Base-by-base conservation (phyloP, 2,888 invertebrate genomes). In the Callinectes sapidus region DNA sequence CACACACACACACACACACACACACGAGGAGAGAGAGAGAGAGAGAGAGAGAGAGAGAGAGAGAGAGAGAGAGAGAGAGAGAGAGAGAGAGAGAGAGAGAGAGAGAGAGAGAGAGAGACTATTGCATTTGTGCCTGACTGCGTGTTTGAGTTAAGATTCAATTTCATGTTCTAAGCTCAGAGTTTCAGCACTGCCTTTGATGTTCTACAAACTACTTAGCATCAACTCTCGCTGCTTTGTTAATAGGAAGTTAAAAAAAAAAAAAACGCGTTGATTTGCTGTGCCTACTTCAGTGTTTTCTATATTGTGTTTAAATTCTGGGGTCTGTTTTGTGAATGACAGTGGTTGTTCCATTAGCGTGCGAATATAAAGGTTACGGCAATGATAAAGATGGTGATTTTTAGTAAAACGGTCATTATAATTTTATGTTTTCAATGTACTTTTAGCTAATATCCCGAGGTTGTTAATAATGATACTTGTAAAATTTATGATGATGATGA, bases 31-130 rank as follows among this genome's bases (percentile, higher is more conserved):
- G n/a, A n/a, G 1, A 55, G n/a, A 71, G 71, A 71, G 71, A 71
- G 71, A 71, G 71, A 71, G 71, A 71, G 71, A 71, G 71, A 71
- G 71, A 71, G 71, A 71, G 71, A 71, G 71, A 71, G 71, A 71
- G 71, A 71, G 71, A 71, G 71, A 71, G 71, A 71, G 71, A 71
- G 71, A n/a, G 71, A 71, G 71, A 71, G 71, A 71, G 71, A 71
- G 71, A 71, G 71, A 71, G 71, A 71, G 71, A 71, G 71, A 71
- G 71, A 71, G 71, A 71, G 71, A 71, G 71, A 71, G 71, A 71
- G 71, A 71, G 71, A 71, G 71, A 71, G 71, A 71, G 71, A 71
- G 71, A 71, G 71, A 71, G 71, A 71, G n/a, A n/a, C 61, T 23
- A 61, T 61, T 61, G 61, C 61, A 18, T 61, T 61, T 23, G 61